Percentiles rank a stretch among this genome's conserved stretches.
Conservation (phyloP, 1,140 invertebrate species). For the Adelges cooleyi region DNA sequence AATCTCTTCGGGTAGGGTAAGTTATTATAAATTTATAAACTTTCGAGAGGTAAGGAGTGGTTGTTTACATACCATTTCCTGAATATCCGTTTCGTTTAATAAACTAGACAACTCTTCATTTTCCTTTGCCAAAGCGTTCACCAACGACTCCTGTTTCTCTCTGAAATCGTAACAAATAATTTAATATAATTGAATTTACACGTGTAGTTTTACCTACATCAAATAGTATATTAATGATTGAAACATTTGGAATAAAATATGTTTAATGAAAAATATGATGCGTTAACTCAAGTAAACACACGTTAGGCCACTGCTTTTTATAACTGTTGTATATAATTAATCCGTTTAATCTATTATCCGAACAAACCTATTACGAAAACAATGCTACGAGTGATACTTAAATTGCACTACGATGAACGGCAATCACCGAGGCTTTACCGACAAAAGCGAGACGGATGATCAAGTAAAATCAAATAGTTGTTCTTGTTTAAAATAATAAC, state of each 20-base stretch:
- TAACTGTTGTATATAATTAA: no score
- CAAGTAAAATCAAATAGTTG: background rate
- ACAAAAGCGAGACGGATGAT: no score
- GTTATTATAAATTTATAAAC: no score
- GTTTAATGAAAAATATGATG: background rate
- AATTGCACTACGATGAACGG: no score
- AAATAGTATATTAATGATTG: background rate
- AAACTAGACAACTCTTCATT: conserved; percentile 3
- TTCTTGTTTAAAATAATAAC: background rate
- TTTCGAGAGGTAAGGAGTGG: no score
- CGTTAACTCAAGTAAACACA: no score
- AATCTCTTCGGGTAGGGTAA: no score
- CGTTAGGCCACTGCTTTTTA: no score
- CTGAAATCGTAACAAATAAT: background rate
- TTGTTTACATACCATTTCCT: background rate
- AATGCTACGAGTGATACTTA: no score
- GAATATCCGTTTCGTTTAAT: conserved; percentile 11
- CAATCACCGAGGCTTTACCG: no score
- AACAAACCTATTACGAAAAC: no score
- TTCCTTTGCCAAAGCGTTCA: background rate
- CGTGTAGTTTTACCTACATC: background rate
- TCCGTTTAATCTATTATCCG: no score
- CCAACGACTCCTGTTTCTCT: background rate
- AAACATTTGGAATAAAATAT: background rate
- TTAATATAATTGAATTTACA: background rate